phyloP scores from a whole-genome alignment of 2,113 vertebrate species.

The Ceyx cyanopectus region DNA sequence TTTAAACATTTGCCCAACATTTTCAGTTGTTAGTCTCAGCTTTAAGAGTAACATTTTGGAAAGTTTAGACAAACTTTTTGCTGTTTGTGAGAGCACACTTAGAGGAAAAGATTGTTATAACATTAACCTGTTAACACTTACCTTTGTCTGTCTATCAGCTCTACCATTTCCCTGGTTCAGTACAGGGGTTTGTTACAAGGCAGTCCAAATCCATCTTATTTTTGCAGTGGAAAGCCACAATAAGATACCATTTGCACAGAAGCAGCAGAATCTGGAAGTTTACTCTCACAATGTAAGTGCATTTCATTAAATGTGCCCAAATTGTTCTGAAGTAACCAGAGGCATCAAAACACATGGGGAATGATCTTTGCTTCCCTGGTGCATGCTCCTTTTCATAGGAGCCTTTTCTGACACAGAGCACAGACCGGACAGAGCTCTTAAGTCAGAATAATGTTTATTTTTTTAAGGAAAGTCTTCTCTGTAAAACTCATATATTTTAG shows the following conservation, averaged over 20 bases:
- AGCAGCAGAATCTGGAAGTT: neutral
- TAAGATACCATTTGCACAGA: neutral
- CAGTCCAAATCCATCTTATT: neutral
- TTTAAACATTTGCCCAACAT: neutral
- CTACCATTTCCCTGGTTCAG: neutral
- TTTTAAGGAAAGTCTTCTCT: neutral
- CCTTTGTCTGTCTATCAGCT: neutral
- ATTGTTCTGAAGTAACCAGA: neutral
- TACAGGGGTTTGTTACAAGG: neutral
- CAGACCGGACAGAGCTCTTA: neutral
- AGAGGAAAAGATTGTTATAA: neutral
- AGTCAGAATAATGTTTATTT: neutral
- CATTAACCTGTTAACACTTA: accelerated
- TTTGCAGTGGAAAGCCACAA: neutral
- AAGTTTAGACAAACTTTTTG: neutral
- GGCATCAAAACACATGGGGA: neutral
- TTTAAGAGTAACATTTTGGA: neutral
- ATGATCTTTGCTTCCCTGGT: neutral
- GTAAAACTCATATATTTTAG: neutral
- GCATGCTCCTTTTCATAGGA: neutral
- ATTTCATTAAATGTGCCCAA: neutral
- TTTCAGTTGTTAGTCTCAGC: neutral
- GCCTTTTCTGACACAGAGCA: neutral
- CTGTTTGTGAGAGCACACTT: neutral
- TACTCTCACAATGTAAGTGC: neutral